Base-by-base conservation (phyloP, 1,140 invertebrate species). In the Microvelia longipes region DNA sequence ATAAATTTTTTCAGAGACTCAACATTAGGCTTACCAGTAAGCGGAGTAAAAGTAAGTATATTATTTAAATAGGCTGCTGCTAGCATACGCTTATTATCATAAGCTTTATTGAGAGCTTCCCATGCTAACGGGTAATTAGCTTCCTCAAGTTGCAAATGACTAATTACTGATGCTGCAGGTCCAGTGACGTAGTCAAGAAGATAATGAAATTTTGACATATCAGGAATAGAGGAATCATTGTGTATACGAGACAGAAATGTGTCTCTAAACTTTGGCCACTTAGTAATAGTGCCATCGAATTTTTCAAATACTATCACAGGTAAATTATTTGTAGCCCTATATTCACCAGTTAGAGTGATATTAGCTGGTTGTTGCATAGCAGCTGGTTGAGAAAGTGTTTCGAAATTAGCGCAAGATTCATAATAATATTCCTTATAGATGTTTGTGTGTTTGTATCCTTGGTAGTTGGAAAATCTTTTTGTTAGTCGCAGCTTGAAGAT, bases 81-180 rank as follows among this genome's bases (percentile, higher is more conserved):
- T 2, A 68, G 29, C 29, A 60, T 50, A n/a, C 68, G 2, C 27
- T 68, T 68, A 60, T 68, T 14, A 60, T 68, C 30, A 26, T 50
- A 68, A 2, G 68, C 68, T n/a, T 68, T 30, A 13, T 2, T 50
- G 2, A 68, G 14, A 30, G 68, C 35, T 30, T 68, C 19, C 68
- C 68, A 68, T 14, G 68, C 35, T 14, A 68, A 13, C 11, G 5
- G 2, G 30, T 68, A 68, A n/a, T 50, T 50, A 68, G 5, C n/a
- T 30, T 60, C 68, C 14, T 67, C 66, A 11, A 67, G 5, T 5
- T 14, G 24, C 24, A 67, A 67, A 29, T 29, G 25, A 26, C 24
- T 19, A 24, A 67, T 29, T 2, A 67, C 28, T 27, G 24, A 27
- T 27, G 66, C 66, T 14, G 66, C 66, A 13, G 66, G 2, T 27